Base-by-base conservation (phyloP, 2,888 invertebrate species). In the Osmoderma eremita region DNA sequence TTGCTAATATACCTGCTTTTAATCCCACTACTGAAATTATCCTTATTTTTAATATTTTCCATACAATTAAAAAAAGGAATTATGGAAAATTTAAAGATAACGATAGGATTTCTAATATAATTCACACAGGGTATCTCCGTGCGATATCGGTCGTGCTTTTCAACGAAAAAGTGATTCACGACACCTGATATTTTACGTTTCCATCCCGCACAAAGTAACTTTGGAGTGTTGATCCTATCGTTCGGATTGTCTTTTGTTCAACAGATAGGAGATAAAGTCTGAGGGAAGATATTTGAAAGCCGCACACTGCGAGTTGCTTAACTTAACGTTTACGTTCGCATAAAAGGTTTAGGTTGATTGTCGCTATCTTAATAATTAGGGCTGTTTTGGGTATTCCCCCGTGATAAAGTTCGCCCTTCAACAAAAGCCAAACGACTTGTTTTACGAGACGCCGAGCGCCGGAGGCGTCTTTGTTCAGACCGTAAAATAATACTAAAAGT, bases 281-380 rank as follows among this genome's bases (percentile, higher is more conserved):
- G 45, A 61, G 58, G 58, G 58, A 61, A 24, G 63, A 30, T 63
- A 63, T 51, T 51, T 53, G 63, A 41, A 63, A 63, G 63, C 63
- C 63, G 51, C 42, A 50, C 41, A 63, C 63, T 63, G 53, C 41
- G 51, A 63, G 41, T 58, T 65, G 54, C 65, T 65, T 65, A 65
- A 65, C 54, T 65, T 65, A 65, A 65, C 65, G 72, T 75, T 75
- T 75, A 74, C 70, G 73, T 70, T 69, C 72, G 74, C 75, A 76
- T 77, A 76, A 77, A 77, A 78, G 75, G 75, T 77, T 76, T 75
- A 76, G 74, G 75, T 71, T 69, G 75, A 75, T 75, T 72, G 73
- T 67, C 73, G 76, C 71, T 73, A 74, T 74, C 74, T 74, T 75
- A 75, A 78, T 78, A 78, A 78, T 78, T 78, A 78, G 76, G 75